These are phyloP conservation scores for Dinocampus coccinellae DNA, from an alignment of 2,888 invertebrate species.

Conservation along the genomic window DNA sequence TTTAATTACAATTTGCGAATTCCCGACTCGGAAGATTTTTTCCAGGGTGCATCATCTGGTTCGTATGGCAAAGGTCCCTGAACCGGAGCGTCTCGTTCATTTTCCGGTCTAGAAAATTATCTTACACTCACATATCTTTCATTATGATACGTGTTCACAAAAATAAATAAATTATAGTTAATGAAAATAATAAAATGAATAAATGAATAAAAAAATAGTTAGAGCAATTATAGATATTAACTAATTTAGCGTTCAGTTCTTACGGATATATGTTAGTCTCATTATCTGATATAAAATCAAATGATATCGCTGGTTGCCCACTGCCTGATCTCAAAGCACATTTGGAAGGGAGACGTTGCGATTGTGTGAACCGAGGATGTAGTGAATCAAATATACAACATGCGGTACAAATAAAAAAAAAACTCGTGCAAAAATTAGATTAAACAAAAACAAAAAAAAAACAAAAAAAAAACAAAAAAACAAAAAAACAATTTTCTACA, in stretches of 20 bases:
- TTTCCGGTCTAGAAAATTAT: slow-evolving; percentile 57
- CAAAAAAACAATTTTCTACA: too few species aligned
- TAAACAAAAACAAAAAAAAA: background rate
- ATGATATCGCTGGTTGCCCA: slow-evolving; percentile 47
- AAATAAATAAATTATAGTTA: background rate
- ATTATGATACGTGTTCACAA: background rate
- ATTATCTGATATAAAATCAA: slow-evolving; percentile 25
- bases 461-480: background rate
- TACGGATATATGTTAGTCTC: slow-evolving; percentile 48
- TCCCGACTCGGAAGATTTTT: slow-evolving; percentile 83
- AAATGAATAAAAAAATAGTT: background rate
- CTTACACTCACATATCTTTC: background rate
- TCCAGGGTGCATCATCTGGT: slow-evolving; percentile 98
- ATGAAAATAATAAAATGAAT: background rate
- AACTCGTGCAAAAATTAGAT: background rate
- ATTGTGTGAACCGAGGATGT: slow-evolving; percentile 28
- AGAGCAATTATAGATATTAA: slow-evolving; percentile 28
- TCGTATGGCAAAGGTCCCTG: slow-evolving; percentile 97
- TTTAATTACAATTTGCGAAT: slow-evolving; percentile 85
- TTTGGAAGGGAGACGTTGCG: slow-evolving; percentile 34
- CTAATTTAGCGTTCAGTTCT: slow-evolving; percentile 29
- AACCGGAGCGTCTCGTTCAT: slow-evolving; percentile 89
- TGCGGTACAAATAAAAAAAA: slow-evolving; percentile 42
- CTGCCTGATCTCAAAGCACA: slow-evolving; percentile 50
- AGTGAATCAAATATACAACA: slow-evolving; percentile 45